Evolutionary conservation across 1,140 invertebrate genomes (phyloP), one percentile per base, ranked within the genome.

Genomic region (Anastatus disparis): DNA sequence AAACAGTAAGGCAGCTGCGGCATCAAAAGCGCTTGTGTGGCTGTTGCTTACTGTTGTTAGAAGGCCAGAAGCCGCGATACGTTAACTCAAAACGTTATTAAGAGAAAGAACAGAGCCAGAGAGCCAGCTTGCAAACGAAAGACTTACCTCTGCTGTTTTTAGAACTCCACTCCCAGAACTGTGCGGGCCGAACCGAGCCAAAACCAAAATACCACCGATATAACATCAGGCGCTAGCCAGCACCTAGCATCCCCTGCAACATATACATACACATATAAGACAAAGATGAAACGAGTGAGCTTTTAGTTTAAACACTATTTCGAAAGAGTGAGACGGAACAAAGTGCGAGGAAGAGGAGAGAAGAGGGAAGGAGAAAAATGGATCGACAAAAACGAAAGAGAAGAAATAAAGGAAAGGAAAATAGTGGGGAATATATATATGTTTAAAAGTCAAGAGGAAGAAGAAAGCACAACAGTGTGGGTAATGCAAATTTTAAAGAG

Each of bases 61-160:
- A n/a, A n/a, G n/a, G n/a, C n/a, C n/a, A n/a, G n/a, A n/a, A n/a
- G n/a, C n/a, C n/a, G n/a, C n/a, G n/a, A n/a, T n/a, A n/a, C n/a
- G n/a, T n/a, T n/a, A n/a, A n/a, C n/a, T n/a, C n/a, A n/a, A n/a
- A n/a, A n/a, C n/a, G n/a, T n/a, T n/a, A n/a, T n/a, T n/a, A 65
- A 46, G 31, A 70, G 59, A 74, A 73, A 65, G 69, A 72, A 56
- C 64, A 56, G 61, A n/a, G n/a, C n/a, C n/a, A n/a, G n/a, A n/a
- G n/a, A n/a, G n/a, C n/a, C n/a, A n/a, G n/a, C 72, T 73, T 69
- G 78, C 74, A n/a, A n/a, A n/a, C n/a, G n/a, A n/a, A 83, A 74
- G 79, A 84, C 84, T 86, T 84, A 84, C 84, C 84, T 86, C 83
- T 84, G 83, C 84, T 84, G 84, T 86, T 84, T 86, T 85, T 86